Base-by-base conservation (phyloP, 64 coral and sea anemone genomes). In the Montipora foliosa region DNA sequence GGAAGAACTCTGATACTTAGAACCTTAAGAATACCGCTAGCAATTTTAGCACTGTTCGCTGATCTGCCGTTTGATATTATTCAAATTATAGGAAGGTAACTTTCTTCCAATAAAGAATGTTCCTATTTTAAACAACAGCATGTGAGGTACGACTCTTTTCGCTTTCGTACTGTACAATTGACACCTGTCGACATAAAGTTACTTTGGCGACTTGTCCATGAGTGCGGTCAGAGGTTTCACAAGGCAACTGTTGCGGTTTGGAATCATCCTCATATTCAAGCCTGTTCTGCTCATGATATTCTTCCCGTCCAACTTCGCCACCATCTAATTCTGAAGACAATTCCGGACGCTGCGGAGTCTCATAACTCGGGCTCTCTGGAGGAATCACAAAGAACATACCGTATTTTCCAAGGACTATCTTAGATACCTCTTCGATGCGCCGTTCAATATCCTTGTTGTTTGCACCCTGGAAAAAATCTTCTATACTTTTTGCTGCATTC, bases 321-420 rank as follows among this genome's bases (percentile, higher is more conserved):
- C 68, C 68, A 19, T 71, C 68, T 6, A 24, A 2, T 24, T 71
- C 68, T n/a, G 19, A 71, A 0, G 21, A 4, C 8, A 71, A 71
- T 78, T n/a, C 15, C 29, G 8, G 24, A 46, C 1, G 11, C 7
- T 76, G 24, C 4, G 81, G 60, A 1, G 81, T 46, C 3, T 44
- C 24, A 83, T 69, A 69, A n/a, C 37, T 47, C 8, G 82, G 82
- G 5, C 82, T 84, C 8, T 84, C 82, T 9, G 82, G 82, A 8
- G 82, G 82, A 15, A 84, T 84, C 45, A 70, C 19, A 44, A 84
- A 84, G 16, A 69, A 84, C 82, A 20, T 69, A 11, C 45, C 16
- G 16, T 84, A 84, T 46, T 46, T 83, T 15, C 3, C 44, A 7
- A 6, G 9, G 4, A 83, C 59, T 12, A 67, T 15, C 13, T 83